phyloP scores from a whole-genome alignment of 2,888 invertebrate species.

The Philaethria dido region DNA sequence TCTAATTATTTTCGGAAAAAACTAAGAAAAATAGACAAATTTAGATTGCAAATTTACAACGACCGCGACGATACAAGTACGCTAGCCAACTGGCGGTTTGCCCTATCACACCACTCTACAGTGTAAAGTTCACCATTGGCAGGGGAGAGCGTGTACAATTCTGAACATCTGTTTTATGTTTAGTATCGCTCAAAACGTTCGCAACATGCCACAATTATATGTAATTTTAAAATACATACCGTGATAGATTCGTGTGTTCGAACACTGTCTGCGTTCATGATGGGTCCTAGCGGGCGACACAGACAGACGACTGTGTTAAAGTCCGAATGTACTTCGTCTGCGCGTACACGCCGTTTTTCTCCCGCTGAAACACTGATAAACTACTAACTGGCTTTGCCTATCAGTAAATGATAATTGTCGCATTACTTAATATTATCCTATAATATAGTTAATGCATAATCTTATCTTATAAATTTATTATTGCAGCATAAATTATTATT shows the following conservation, averaged over 20 bases:
- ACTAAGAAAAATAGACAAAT: conserved; percentile 25
- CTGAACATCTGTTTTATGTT: conserved; percentile 31
- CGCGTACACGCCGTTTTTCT: conserved; percentile 56
- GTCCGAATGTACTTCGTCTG: conserved; percentile 56
- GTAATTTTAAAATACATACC: conserved; percentile 45
- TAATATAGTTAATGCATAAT: conserved; percentile 44
- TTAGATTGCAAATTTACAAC: conserved; percentile 34
- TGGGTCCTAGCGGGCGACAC: conserved; percentile 44
- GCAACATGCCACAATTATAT: neutral
- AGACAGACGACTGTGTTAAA: conserved; percentile 54
- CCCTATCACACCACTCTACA: conserved; percentile 68
- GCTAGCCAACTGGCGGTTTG: conserved; percentile 80
- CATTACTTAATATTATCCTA: conserved; percentile 46
- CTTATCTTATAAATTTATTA: conserved; percentile 42
- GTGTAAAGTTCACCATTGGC: conserved; percentile 76
- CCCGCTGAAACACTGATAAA: conserved; percentile 63
- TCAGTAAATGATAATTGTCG: conserved; percentile 56
- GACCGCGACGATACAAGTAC: conserved; percentile 59
- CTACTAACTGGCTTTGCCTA: conserved; percentile 56
- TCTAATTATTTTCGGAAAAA: neutral
- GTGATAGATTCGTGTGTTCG: conserved; percentile 56
- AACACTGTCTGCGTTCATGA: conserved; percentile 50
- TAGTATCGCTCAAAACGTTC: conserved; percentile 26
- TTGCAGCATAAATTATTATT: conserved; percentile 32
- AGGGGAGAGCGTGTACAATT: conserved; percentile 36